Evolutionary conservation across 2,888 invertebrate genomes (phyloP), one percentile per base, ranked within the genome.

Genomic region (Stegophylla sp.): DNA sequence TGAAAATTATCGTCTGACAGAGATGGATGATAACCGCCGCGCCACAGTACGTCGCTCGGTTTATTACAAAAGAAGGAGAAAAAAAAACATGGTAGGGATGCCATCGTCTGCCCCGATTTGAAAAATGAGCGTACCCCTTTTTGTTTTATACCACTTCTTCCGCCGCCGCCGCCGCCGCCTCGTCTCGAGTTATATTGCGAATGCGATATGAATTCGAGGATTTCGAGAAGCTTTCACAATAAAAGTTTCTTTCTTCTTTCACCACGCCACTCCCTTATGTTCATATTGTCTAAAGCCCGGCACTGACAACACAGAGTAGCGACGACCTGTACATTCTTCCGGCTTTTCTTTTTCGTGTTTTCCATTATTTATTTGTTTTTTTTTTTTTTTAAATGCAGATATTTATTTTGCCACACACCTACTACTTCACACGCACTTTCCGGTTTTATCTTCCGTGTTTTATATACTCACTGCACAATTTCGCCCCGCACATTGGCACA

Each of bases 41-140:
- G 4, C 3, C 9, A 56, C 20, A 34, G 15, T 48, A 56, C 59
- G 26, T 41, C 34, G 48, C 45, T 34, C 13, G 71, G 41, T 28
- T 71, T 71, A 63, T 79, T 77, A 59, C 77, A 79, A 69, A 77
- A 48, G 67, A 7, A 56, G 41, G 12, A 61, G 20, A 34, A 26
- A 45, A 77, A 51, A 73, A 61, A 45, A 13, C 26, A n/a, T 17
- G 53, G 41, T 3, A 7, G 5, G 66, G 26, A 34, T 20, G 26
- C 41, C 75, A 71, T 61, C 23, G 79, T 61, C 23, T 41, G 34
- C 48, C 23, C 9, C 63, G 69, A 53, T 79, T 79, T 79, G 79
- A 79, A 79, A 79, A 79, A 79, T 61, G 79, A 79, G 51, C 71
- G 45, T 51, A 71, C 61, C 48, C 77, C 79, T 69, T 28, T n/a